Percentiles rank a stretch among this genome's conserved stretches.
These are phyloP conservation scores for Pangasius mekongensis DNA, from an alignment of 2,797 vertebrate genomes.

Conservation along the genomic window DNA sequence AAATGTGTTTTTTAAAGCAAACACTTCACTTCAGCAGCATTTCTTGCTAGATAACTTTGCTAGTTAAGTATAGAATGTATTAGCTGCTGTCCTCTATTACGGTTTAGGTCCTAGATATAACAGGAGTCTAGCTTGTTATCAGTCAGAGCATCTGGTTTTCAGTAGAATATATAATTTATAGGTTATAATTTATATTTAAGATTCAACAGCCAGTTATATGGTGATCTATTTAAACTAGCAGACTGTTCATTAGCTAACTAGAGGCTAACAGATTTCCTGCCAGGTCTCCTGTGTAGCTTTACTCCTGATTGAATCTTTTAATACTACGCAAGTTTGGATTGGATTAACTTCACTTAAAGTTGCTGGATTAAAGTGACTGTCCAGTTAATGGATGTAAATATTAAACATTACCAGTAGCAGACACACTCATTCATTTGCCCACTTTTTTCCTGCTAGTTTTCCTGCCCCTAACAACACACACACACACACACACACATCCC, in stretches of 20 bases:
- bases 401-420: neutral
- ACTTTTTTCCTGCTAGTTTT: neutral
- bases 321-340: neutral
- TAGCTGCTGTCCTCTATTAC: neutral
- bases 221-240: neutral
- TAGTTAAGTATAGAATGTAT: neutral
- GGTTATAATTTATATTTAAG: neutral
- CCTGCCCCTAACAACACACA: neutral
- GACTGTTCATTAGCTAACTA: neutral
- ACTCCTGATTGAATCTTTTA: neutral
- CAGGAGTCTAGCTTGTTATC: neutral
- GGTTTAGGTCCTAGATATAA: neutral
- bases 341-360: neutral
- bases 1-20: neutral
- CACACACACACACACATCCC: neutral
- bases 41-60: neutral
- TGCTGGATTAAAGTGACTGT: neutral
- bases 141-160: neutral
- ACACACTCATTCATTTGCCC: neutral
- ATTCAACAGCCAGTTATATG: neutral
- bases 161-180: neutral
- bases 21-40: neutral
- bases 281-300: neutral
- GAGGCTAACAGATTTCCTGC: neutral
- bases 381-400: neutral